A percentile compares a stretch with the other conserved stretches of the same genome.
Evolutionary conservation across 2,888 invertebrate species (phyloP).

Genomic region (Orchesellides sinensis): DNA sequence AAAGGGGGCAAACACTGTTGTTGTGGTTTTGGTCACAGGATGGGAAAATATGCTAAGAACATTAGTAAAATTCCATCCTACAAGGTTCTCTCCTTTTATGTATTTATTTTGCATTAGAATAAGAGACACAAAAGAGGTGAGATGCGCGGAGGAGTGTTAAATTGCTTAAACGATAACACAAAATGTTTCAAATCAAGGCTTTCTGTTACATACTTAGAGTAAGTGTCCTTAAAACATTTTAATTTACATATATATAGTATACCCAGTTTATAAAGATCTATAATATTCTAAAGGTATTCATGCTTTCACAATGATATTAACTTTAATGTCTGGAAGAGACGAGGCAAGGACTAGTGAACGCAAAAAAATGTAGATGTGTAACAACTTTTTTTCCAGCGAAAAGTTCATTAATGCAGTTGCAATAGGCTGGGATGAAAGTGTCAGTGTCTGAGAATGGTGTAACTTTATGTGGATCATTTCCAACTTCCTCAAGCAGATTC

Average conservation of each 20-base stretch:
- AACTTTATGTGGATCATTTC: conserved; percentile 6
- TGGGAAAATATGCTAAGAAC: too few species aligned
- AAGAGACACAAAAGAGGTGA: too few species aligned
- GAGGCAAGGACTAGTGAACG: background rate
- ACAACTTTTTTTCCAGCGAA: background rate
- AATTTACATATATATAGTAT: too few species aligned
- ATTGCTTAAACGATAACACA: too few species aligned
- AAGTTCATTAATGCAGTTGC: conserved; percentile 8
- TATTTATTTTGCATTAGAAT: too few species aligned
- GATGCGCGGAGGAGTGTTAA: too few species aligned
- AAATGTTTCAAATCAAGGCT: too few species aligned
- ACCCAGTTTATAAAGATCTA: too few species aligned
- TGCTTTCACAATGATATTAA: conserved; percentile 9
- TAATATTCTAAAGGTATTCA: background rate
- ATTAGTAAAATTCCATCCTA: too few species aligned
- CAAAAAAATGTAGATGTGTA: background rate
- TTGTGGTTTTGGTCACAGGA: conserved; percentile 7
- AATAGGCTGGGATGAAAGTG: background rate
- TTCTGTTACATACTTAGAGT: too few species aligned
- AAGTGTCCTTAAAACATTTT: too few species aligned
- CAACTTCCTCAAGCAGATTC: conserved; percentile 11
- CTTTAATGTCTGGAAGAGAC: conserved; percentile 18
- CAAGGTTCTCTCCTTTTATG: too few species aligned
- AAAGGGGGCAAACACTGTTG: background rate
- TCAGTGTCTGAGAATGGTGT: background rate